phyloP scores from a whole-genome alignment of 2,888 invertebrate genomes.

The Sesamia inferens region DNA sequence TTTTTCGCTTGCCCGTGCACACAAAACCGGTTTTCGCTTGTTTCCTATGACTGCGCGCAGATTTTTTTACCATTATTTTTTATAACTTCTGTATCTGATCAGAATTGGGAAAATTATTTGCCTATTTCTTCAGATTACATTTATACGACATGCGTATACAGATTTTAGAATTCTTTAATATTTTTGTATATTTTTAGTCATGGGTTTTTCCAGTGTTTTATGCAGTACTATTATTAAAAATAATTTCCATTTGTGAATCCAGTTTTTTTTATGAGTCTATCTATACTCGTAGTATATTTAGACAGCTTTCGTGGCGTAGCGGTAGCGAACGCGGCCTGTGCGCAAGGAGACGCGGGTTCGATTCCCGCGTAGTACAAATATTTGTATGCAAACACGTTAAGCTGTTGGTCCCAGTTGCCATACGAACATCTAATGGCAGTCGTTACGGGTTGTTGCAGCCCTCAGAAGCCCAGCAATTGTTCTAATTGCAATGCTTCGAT shows the following conservation, averaged over 20 bases:
- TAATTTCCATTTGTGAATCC: slow-evolving; percentile 4
- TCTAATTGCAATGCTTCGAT: too few relatives aligned
- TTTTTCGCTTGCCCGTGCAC: slow-evolving; percentile 23
- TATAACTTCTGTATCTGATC: background rate
- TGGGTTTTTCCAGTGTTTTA: background rate
- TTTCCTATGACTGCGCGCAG: background rate
- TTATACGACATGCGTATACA: background rate
- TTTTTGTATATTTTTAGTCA: slow-evolving; percentile 18
- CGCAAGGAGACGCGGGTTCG: too few relatives aligned
- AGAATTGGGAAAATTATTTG: background rate
- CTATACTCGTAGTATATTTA: background rate
- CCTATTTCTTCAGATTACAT: slow-evolving; percentile 17
- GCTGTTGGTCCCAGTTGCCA: too few relatives aligned
- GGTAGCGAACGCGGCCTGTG: too few relatives aligned
- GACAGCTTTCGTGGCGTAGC: background rate
- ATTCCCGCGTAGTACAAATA: too few relatives aligned
- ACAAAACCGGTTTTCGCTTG: slow-evolving; percentile 32
- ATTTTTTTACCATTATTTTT: background rate
- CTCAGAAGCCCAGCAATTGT: too few relatives aligned
- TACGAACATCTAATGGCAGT: too few relatives aligned
- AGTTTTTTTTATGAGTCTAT: slow-evolving; percentile 10
- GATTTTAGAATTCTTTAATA: slow-evolving; percentile 9
- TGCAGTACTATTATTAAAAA: slow-evolving; percentile 5
- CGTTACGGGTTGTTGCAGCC: too few relatives aligned
- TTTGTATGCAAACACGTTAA: background rate